These are phyloP conservation scores for Anniella stebbinsi DNA, from an alignment of 2,797 vertebrate species.

Conservation along the genomic window DNA sequence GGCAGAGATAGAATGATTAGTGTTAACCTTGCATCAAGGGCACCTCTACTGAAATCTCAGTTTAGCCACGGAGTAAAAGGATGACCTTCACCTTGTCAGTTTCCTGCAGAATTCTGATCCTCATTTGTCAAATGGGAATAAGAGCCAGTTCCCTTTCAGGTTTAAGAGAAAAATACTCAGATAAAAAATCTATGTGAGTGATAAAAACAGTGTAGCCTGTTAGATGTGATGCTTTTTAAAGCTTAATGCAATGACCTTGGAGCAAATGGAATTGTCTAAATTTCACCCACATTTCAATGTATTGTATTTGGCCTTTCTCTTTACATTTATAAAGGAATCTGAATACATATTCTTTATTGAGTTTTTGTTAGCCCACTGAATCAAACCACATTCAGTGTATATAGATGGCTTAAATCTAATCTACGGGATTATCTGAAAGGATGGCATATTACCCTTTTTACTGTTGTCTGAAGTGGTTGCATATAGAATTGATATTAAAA, in stretches of 20 bases:
- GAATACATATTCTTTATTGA: conserved; percentile 37
- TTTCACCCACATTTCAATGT: conserved; percentile 10
- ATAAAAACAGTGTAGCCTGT: neutral
- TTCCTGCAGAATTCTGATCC: neutral
- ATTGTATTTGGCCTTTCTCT: conserved; percentile 34
- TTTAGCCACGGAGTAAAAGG: neutral
- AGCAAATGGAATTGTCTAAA: neutral
- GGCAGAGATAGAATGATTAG: neutral
- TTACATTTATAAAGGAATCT: conserved; percentile 27
- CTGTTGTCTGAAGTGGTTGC: conserved; percentile 32
- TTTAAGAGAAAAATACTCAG: neutral
- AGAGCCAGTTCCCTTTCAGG: neutral
- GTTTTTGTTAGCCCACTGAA: conserved; percentile 32
- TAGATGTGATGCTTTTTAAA: neutral
- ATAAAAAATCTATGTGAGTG: neutral
- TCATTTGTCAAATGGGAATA: conserved; percentile 10
- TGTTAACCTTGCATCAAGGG: neutral
- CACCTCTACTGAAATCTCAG: neutral
- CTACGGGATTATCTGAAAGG: conserved; percentile 39
- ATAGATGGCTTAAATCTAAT: conserved; percentile 59
- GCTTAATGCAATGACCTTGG: conserved; percentile 2
- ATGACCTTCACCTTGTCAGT: neutral
- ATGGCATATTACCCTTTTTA: conserved; percentile 50
- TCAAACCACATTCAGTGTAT: conserved; percentile 43
- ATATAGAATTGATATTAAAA: neutral